phyloP scores from a whole-genome alignment of 2,888 invertebrate species.

The Drosophila dives region DNA sequence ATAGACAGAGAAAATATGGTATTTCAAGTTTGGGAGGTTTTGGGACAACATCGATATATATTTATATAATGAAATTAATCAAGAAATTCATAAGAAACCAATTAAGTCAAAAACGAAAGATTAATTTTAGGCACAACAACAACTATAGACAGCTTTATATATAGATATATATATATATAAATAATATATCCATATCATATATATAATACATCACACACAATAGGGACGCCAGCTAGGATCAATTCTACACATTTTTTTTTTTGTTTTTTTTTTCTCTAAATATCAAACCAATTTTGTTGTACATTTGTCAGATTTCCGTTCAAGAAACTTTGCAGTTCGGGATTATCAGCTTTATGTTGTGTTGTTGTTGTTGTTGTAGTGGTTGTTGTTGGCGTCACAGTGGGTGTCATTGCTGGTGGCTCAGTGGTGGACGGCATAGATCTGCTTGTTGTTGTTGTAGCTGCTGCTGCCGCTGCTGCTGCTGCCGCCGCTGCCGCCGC shows the following conservation, averaged over 20 bases:
- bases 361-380: constrained; percentile 47
- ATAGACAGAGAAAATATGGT: constrained; percentile 17
- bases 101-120: constrained; percentile 44
- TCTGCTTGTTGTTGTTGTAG: constrained; percentile 41
- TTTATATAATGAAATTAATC: constrained; percentile 30
- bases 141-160: constrained; percentile 57
- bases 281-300: constrained; percentile 78
- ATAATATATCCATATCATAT: constrained; percentile 18
- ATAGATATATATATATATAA: constrained; percentile 24
- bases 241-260: constrained; percentile 48
- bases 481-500: constrained; percentile 45
- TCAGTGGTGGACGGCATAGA: constrained; percentile 27
- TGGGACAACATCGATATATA: constrained; percentile 36
- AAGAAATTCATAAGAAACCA: constrained; percentile 46
- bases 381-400: constrained; percentile 42
- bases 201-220: constrained; percentile 27
- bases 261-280: constrained; percentile 51
- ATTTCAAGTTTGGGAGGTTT: constrained; percentile 1
- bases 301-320: constrained; percentile 81
- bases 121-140: constrained; percentile 65
- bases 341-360: constrained; percentile 60
- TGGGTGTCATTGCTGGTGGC: constrained; percentile 42
- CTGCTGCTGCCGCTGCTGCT: constrained; percentile 37
- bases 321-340: constrained; percentile 65
- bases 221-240: constrained; percentile 53